A percentile compares a stretch with the other conserved stretches of the same genome.
phyloP scores from a whole-genome alignment of 1,140 invertebrate species.

The Proctacanthus coquilletti region DNA sequence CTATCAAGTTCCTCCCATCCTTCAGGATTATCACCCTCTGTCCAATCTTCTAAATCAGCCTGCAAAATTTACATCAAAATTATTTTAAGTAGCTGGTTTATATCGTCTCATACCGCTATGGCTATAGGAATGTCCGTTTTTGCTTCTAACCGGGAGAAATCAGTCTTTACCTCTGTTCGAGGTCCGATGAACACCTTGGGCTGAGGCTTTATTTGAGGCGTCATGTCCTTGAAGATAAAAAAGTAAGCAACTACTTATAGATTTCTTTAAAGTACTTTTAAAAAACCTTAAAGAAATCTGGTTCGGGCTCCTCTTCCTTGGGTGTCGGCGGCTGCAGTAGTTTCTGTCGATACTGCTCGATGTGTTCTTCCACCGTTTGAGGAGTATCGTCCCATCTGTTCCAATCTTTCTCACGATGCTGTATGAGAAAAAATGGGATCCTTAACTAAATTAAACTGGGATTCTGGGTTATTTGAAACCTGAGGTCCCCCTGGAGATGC shows the following conservation, averaged over 20 bases:
- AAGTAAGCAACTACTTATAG: neutral
- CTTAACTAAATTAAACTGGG: too few species aligned
- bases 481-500: too few species aligned
- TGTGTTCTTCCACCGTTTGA: slow-evolving; percentile 26
- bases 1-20: slow-evolving; percentile 29
- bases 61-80: slow-evolving; percentile 5
- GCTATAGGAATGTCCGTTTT: slow-evolving; percentile 22
- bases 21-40: slow-evolving; percentile 16
- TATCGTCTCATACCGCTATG: slow-evolving; percentile 14
- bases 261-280: slow-evolving; percentile 1
- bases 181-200: slow-evolving; percentile 19
- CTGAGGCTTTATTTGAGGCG: slow-evolving; percentile 27
- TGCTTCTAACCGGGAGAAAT: slow-evolving; percentile 25
- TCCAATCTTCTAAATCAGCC: slow-evolving; percentile 29
- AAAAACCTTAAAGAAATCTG: slow-evolving; percentile 29
- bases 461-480: neutral
- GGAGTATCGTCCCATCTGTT: slow-evolving; percentile 29
- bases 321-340: slow-evolving; percentile 24
- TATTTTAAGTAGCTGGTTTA: neutral
- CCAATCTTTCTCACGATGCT: slow-evolving; percentile 20
- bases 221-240: slow-evolving; percentile 15
- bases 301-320: slow-evolving; percentile 19
- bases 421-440: too few species aligned
- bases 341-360: slow-evolving; percentile 27
- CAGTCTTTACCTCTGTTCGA: slow-evolving; percentile 6